phyloP scores from a whole-genome alignment of 2,113 vertebrate genomes.

The Zapus hudsonius region DNA sequence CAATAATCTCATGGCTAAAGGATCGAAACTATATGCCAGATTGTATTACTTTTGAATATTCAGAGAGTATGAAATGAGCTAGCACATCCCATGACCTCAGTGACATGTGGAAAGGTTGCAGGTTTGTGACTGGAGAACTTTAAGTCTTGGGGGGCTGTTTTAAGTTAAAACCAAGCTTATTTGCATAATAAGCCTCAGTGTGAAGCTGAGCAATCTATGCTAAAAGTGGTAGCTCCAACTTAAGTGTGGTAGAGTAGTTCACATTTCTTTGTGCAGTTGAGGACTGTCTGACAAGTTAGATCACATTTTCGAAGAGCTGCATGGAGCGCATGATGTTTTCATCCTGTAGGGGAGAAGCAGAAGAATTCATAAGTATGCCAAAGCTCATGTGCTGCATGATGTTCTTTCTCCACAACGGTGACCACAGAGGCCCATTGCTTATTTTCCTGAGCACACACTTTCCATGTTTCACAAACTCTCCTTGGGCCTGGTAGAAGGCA shows the following conservation, averaged over 20 bases:
- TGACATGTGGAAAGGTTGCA: slow-evolving; percentile 71
- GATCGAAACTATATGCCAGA: slow-evolving; percentile 58
- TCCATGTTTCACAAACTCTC: not conserved
- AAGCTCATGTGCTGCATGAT: not conserved
- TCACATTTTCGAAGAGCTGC: slow-evolving; percentile 99
- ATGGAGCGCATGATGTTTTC: slow-evolving; percentile 99
- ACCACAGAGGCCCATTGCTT: not conserved
- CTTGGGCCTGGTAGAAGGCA: not conserved
- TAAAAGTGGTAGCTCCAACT: slow-evolving; percentile 85
- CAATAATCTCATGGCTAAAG: slow-evolving; percentile 67
- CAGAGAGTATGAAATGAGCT: slow-evolving; percentile 65
- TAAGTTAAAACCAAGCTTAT: slow-evolving; percentile 83
- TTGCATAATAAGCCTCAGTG: slow-evolving; percentile 88
- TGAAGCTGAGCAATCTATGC: slow-evolving; percentile 87
- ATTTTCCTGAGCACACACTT: not conserved
- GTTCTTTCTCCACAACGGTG: not conserved
- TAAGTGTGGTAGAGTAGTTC: slow-evolving; percentile 80
- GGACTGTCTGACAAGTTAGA: slow-evolving; percentile 87
- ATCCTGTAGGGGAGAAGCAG: slow-evolving; percentile 88
- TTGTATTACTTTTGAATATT: slow-evolving; percentile 69
- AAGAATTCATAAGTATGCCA: not conserved
- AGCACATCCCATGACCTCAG: slow-evolving; percentile 64
- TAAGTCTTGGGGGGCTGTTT: slow-evolving; percentile 70
- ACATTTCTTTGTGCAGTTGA: slow-evolving; percentile 77
- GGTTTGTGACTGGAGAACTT: slow-evolving; percentile 71